Base-by-base conservation (phyloP, 2,888 invertebrate species). In the Panopea generosa region DNA sequence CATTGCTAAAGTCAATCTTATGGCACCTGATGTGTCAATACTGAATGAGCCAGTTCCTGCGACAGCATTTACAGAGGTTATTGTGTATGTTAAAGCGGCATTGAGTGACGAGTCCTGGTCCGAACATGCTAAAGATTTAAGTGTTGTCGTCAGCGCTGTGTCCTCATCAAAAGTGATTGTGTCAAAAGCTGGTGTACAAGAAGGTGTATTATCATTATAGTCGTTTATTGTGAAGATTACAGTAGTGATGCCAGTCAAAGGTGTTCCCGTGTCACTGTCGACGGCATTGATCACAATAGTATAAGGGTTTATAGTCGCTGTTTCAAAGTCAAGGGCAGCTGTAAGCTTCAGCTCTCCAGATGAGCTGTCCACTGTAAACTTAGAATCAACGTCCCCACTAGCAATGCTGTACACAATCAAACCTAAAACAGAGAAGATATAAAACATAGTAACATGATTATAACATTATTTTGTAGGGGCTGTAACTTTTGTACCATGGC, bases 61-160 rank as follows among this genome's bases (percentile, higher is more conserved):
- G 1, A 73, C 75, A 2, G 77, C 79, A 73, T 86, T 82, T 6
- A 87, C 84, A 16, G 66, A 72, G 0, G 57, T 47, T n/a, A 81
- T 57, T 11, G 68, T 18, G 16, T 83, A 83, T 9, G 70, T 29
- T 26, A 84, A 59, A 50, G 47, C 59, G 18, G 69, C 74, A 70
- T 84, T 84, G n/a, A 50, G 26, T 6, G 75, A 73, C 1, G 69
- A 40, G 47, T 89, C 89, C n/a, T 50, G 62, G 59, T 89, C 89
- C 1, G 61, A 66, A 0, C 96, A 96, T 29, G 94, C 95, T n/a
- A 98, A 95, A 22, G 96, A 95, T 1, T 96, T 96, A 0, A 98
- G 95, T 1, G 69, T 60, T 16, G 81, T 74, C 1, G 71, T 70
- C 9, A 76, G 33, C 9, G 72, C 56, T 11, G 65, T 55, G 29